These are phyloP conservation scores for Papilio helenus DNA, from an alignment of 1,140 invertebrate genomes.

Conservation along the genomic window DNA sequence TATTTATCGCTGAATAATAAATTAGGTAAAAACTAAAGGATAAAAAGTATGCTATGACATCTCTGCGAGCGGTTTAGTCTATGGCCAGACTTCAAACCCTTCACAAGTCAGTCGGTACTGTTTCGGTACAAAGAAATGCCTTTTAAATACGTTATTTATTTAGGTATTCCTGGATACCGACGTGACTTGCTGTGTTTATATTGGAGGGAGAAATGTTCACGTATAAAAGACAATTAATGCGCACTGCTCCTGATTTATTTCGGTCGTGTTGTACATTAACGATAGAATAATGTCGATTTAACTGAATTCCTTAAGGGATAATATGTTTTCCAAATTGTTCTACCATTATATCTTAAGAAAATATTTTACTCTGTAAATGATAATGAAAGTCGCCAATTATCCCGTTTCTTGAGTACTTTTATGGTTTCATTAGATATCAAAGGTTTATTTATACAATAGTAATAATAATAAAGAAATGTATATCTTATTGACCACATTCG, in stretches of 20 bases:
- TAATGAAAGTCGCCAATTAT: not conserved
- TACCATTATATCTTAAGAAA: not conserved
- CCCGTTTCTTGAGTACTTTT: not conserved
- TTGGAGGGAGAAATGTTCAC: constrained; percentile 41
- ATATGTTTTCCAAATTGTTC: not conserved
- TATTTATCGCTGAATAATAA: not conserved
- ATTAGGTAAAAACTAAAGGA: not conserved
- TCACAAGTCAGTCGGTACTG: constrained; percentile 69
- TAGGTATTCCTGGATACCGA: constrained; percentile 58
- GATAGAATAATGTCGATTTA: constrained; percentile 25
- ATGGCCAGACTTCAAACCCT: constrained; percentile 57
- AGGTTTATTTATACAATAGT: not conserved
- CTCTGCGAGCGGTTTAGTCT: constrained; percentile 43
- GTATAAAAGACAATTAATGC: constrained; percentile 40
- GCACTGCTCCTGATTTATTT: constrained; percentile 35
- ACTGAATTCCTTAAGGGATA: constrained; percentile 13
- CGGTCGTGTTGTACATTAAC: constrained; percentile 12
- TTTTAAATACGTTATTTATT: constrained; percentile 67
- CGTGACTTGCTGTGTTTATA: constrained; percentile 55
- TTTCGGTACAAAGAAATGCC: constrained; percentile 71
- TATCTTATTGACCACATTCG: not conserved
- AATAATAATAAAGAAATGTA: not conserved
- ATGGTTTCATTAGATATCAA: not conserved
- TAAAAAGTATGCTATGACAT: not conserved
- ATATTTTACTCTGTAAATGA: not conserved